Conservation (phyloP, 1,140 invertebrate species). For the Teleogryllus occipitalis region DNA sequence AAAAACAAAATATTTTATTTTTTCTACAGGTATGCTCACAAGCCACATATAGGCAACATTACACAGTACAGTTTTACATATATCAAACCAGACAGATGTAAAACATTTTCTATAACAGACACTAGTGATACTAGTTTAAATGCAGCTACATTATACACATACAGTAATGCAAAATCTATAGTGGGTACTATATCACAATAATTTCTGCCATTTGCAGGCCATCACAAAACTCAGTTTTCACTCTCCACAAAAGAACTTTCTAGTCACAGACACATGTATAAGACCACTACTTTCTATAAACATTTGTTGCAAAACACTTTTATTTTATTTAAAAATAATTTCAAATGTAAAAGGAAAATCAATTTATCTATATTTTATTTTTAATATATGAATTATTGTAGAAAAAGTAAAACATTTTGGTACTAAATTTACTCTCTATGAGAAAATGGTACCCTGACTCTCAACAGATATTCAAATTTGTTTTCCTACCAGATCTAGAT, state of each 20-base stretch:
- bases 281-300: neutral
- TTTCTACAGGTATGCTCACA: neutral
- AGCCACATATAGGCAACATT: neutral
- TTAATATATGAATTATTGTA: neutral
- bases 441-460: neutral
- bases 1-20: neutral
- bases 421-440: neutral
- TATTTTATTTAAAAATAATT: neutral
- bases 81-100: neutral
- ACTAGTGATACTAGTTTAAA: neutral
- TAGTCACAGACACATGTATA: neutral
- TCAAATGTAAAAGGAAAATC: neutral
- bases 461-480: neutral
- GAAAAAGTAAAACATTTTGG: neutral
- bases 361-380: neutral
- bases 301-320: neutral
- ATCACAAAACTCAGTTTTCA: neutral
- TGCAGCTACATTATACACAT: neutral
- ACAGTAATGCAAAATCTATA: neutral
- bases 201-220: neutral
- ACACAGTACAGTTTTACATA: neutral
- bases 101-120: neutral
- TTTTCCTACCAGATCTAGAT: neutral
- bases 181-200: neutral
- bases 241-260: neutral